Evolutionary conservation across 2,113 vertebrate species (phyloP).

Genomic region (Excalfactoria chinensis): DNA sequence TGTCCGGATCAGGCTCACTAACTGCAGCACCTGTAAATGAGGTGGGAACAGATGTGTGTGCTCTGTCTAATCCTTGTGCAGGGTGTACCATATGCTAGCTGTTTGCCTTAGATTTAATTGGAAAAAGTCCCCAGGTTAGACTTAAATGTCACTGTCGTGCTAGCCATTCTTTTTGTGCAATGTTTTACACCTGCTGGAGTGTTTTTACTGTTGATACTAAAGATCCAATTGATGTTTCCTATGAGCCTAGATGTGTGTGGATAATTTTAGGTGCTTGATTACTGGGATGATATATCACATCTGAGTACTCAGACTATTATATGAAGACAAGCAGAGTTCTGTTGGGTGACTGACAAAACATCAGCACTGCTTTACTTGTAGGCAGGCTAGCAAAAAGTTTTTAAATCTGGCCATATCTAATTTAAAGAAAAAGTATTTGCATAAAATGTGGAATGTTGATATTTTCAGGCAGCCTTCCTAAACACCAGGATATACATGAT

Average conservation of each 20-base stretch:
- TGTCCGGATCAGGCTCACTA: not conserved
- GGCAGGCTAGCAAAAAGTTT: not conserved
- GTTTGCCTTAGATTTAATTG: not conserved
- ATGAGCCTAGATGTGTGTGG: not conserved
- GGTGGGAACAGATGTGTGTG: not conserved
- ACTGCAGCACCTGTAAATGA: not conserved
- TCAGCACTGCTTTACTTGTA: not conserved
- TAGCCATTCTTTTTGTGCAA: not conserved
- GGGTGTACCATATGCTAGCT: not conserved
- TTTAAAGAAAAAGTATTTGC: not conserved
- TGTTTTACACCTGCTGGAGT: not conserved
- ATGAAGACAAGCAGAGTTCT: not conserved
- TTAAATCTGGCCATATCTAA: not conserved
- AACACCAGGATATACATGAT: conserved; percentile 23
- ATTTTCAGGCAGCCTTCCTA: not conserved
- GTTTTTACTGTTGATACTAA: not conserved
- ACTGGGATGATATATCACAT: not conserved
- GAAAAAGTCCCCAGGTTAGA: not conserved
- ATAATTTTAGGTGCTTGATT: not conserved
- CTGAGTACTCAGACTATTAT: not conserved
- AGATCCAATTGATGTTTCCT: not conserved
- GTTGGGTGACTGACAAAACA: not conserved
- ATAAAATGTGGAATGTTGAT: not conserved
- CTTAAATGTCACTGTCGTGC: not conserved
- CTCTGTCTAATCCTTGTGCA: not conserved